A percentile compares a stretch with the other conserved stretches of the same genome.
Conservation (phyloP, 2,888 invertebrate species). For the Oligia fasciuncula region DNA sequence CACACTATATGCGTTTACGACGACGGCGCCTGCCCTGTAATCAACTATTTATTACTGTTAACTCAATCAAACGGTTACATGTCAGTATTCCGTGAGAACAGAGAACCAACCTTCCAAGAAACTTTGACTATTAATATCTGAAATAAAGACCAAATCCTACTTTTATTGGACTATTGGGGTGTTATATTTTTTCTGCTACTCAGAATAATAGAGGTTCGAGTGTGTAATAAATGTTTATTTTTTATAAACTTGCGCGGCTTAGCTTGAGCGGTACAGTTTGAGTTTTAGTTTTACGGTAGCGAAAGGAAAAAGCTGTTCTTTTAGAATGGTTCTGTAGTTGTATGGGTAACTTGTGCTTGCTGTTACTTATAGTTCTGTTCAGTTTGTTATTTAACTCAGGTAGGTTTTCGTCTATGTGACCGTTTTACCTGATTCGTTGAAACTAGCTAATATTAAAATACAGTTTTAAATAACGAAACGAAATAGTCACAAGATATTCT, state of each 20-base stretch:
- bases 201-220: slow-evolving; percentile 75
- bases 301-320: slow-evolving; percentile 62
- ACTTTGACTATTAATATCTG: slow-evolving; percentile 84
- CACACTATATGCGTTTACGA: slow-evolving; percentile 84
- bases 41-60: slow-evolving; percentile 86
- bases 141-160: slow-evolving; percentile 86
- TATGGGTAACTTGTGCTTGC: not conserved
- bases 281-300: slow-evolving; percentile 80
- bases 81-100: slow-evolving; percentile 84
- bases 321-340: slow-evolving; percentile 54
- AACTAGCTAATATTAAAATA: not conserved
- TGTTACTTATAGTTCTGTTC: not conserved
- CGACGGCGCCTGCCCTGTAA: slow-evolving; percentile 85
- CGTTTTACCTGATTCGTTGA: not conserved
- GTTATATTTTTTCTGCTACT: slow-evolving; percentile 82
- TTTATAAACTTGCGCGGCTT: too few relatives aligned
- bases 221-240: slow-evolving; percentile 78
- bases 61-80: slow-evolving; percentile 82
- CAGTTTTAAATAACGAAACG: not conserved
- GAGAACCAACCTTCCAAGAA: slow-evolving; percentile 81
- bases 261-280: slow-evolving; percentile 72
- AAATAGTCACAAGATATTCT: not conserved
- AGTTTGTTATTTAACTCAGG: not conserved
- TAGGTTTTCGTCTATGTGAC: not conserved
- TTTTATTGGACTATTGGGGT: slow-evolving; percentile 86